Evolutionary conservation across 2,888 invertebrate genomes (phyloP).

Genomic region (Hofmannophila pseudospretella): DNA sequence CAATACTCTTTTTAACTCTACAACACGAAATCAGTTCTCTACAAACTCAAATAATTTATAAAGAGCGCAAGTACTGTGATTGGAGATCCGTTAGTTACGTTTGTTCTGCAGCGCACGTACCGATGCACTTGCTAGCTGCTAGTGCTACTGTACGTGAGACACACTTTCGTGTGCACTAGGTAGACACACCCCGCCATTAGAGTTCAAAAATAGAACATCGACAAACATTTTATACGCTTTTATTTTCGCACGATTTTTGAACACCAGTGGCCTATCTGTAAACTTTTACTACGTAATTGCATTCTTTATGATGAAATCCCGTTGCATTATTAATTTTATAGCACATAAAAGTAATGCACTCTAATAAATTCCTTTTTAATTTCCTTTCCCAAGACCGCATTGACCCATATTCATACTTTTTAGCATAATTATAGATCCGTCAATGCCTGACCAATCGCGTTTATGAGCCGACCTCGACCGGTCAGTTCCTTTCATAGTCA

Average conservation of each 20-base stretch:
- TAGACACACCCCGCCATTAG: no score
- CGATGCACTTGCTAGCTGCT: neutral
- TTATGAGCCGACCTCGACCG: conserved; percentile 55
- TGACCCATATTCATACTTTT: conserved; percentile 62
- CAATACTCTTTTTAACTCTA: no score
- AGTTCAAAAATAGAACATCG: no score
- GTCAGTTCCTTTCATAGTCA: conserved; percentile 46
- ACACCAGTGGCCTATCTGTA: no score
- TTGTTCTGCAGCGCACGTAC: conserved; percentile 3
- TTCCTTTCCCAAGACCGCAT: conserved; percentile 67
- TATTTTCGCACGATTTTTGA: no score
- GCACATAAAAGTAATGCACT: neutral
- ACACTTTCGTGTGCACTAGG: neutral
- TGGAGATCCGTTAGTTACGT: conserved; percentile 1
- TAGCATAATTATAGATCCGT: conserved; percentile 47
- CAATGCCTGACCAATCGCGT: conserved; percentile 70
- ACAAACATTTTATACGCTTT: no score
- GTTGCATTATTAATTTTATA: neutral
- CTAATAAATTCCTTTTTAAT: conserved; percentile 9
- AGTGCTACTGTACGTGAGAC: conserved; percentile 1
- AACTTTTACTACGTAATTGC: no score
- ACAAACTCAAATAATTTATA: no score
- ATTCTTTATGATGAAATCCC: no score
- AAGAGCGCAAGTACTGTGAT: no score
- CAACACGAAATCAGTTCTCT: no score